These are phyloP conservation scores for Drosophila setosimentum DNA, from an alignment of 2,888 invertebrate species.

Conservation along the genomic window DNA sequence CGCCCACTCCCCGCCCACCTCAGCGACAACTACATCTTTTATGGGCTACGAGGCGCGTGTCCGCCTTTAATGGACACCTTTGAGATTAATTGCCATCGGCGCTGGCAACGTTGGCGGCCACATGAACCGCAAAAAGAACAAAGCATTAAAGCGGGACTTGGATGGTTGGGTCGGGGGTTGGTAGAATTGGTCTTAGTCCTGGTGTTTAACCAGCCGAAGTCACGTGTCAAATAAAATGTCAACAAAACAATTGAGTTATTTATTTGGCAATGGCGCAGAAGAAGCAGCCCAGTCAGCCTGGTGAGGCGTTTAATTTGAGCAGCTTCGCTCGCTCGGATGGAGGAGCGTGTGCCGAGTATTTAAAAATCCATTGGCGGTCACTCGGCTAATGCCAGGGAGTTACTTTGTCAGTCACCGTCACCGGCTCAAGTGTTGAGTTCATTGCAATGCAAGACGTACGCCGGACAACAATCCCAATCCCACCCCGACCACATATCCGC, in stretches of 20 bases:
- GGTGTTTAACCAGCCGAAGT: constrained; percentile 81
- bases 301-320: constrained; percentile 70
- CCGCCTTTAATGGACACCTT: constrained; percentile 80
- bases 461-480: constrained; percentile 28
- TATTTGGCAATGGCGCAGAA: constrained; percentile 68
- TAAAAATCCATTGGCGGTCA: constrained; percentile 82
- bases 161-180: not conserved
- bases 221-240: constrained; percentile 85
- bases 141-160: constrained; percentile 62
- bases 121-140: constrained; percentile 82
- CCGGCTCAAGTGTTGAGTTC: constrained; percentile 76
- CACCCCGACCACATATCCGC: constrained; percentile 24
- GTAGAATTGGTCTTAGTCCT: constrained; percentile 16
- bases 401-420: constrained; percentile 70
- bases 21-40: constrained; percentile 43
- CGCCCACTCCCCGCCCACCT: constrained; percentile 18
- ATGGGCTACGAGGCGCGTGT: constrained; percentile 61
- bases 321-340: constrained; percentile 15
- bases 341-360: constrained; percentile 71
- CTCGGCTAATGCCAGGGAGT: constrained; percentile 74
- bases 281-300: constrained; percentile 33
- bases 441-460: constrained; percentile 71
- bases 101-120: constrained; percentile 66
- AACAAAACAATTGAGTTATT: constrained; percentile 85
- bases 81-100: constrained; percentile 81